Conservation (phyloP, 2,113 vertebrate species). For the Psittacus erithacus region DNA sequence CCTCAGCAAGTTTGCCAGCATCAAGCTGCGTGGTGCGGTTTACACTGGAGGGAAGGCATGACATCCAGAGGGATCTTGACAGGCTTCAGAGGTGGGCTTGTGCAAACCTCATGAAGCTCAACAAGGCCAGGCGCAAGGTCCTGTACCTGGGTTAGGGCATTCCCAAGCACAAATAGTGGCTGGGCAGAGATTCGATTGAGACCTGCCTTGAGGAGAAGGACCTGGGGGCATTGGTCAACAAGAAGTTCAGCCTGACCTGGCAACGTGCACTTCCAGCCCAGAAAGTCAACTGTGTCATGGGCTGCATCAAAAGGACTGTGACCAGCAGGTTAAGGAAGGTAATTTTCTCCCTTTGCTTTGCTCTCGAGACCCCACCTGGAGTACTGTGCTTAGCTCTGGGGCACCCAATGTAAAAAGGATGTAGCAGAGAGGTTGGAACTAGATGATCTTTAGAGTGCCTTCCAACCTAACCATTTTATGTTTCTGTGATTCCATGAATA, state of each 20-base stretch:
- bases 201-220: background rate
- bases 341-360: background rate
- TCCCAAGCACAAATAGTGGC: background rate
- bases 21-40: background rate
- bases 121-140: background rate
- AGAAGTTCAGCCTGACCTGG: background rate
- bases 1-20: background rate
- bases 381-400: background rate
- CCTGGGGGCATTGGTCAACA: background rate
- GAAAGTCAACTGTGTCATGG: background rate
- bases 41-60: background rate
- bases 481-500: background rate
- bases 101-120: background rate
- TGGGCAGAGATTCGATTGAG: background rate
- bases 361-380: background rate
- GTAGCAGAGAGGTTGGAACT: background rate
- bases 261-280: background rate
- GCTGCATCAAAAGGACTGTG: background rate
- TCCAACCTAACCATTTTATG: background rate
- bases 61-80: background rate
- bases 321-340: background rate
- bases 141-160: background rate
- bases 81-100: background rate
- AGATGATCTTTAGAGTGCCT: background rate
- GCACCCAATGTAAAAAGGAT: background rate